These are phyloP conservation scores for Eutrigla gurnardus DNA, from an alignment of 2,797 vertebrate genomes.

Conservation along the genomic window DNA sequence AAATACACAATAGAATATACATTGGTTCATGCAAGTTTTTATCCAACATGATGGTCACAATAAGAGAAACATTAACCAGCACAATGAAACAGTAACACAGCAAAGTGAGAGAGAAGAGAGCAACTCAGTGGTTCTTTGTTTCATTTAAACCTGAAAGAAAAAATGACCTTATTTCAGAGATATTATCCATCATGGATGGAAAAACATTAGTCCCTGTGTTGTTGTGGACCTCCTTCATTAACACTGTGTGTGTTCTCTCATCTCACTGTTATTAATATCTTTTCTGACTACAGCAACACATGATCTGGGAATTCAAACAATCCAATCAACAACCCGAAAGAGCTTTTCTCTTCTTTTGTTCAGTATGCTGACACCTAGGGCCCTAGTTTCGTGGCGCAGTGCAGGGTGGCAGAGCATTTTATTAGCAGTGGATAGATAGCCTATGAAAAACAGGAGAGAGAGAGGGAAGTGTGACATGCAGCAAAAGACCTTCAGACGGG, in stretches of 20 bases:
- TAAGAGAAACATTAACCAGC: constrained; percentile 32
- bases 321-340: constrained; percentile 12
- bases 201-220: neutral
- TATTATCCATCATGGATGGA: constrained; percentile 36
- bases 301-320: constrained; percentile 1
- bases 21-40: constrained; percentile 63
- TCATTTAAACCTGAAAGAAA: constrained; percentile 61
- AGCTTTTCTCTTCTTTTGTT: neutral
- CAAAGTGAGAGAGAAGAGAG: constrained; percentile 47
- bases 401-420: too few relatives aligned
- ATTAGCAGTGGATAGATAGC: too few relatives aligned
- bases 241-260: neutral
- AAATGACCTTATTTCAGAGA: constrained; percentile 35
- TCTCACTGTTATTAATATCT: neutral
- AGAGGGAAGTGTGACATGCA: too few relatives aligned
- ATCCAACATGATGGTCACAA: constrained; percentile 44
- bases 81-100: constrained; percentile 44
- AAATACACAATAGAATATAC: constrained; percentile 59
- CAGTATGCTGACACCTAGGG: too few relatives aligned
- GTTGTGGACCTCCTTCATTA: neutral
- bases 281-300: neutral
- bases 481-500: too few relatives aligned
- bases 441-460: too few relatives aligned
- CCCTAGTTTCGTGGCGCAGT: too few relatives aligned
- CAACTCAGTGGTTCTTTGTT: constrained; percentile 24